Conservation (phyloP, 2,797 vertebrate genomes). For the Trachurus trachurus region DNA sequence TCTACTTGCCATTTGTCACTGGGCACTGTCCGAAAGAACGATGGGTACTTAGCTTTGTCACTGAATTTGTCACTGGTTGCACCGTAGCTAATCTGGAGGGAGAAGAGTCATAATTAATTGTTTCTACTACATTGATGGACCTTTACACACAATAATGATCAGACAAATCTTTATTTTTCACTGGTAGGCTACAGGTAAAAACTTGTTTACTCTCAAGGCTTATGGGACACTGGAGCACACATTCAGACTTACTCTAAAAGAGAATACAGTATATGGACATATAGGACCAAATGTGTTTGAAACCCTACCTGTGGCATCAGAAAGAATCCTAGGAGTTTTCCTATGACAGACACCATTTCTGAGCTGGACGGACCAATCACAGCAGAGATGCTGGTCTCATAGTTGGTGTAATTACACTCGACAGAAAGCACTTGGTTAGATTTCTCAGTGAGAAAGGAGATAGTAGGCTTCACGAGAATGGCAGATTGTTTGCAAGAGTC, state of each 20-base stretch:
- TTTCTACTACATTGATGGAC: background rate
- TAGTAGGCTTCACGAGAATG: constrained; percentile 77
- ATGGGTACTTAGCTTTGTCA: constrained; percentile 84
- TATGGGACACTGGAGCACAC: background rate
- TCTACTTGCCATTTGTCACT: constrained; percentile 86
- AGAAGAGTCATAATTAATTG: background rate
- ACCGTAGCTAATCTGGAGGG: constrained; percentile 89
- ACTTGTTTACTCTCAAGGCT: background rate
- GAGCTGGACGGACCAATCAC: constrained; percentile 90
- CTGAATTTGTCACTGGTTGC: constrained; percentile 91
- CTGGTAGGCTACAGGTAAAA: background rate
- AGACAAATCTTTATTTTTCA: background rate
- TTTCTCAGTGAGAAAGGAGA: constrained; percentile 79
- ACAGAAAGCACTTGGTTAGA: constrained; percentile 66
- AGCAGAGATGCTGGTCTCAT: constrained; percentile 86
- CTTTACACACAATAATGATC: background rate
- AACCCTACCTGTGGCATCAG: constrained; percentile 91
- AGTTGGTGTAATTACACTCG: constrained; percentile 87
- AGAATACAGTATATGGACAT: background rate
- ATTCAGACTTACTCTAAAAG: constrained; percentile 9
- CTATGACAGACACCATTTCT: constrained; percentile 84
- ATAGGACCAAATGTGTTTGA: background rate
- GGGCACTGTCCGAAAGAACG: constrained; percentile 92
- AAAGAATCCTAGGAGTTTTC: constrained; percentile 91
- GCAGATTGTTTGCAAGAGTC: constrained; percentile 83